Evolutionary conservation across 2,797 vertebrate species (phyloP).

Genomic region (Ctenosaura bakeri): DNA sequence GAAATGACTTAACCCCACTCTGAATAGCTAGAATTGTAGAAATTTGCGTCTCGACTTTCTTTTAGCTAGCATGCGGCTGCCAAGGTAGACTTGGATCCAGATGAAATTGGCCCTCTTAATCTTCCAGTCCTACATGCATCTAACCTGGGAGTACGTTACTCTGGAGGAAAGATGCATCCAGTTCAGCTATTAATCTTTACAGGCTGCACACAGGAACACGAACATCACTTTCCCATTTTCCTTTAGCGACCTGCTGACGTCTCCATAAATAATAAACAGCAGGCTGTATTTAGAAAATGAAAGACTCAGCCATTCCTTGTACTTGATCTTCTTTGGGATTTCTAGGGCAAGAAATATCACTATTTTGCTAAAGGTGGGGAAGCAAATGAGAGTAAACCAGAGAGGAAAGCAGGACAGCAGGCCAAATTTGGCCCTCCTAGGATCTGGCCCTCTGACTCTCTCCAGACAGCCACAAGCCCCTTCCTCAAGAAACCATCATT

Average conservation of each 20-base stretch:
- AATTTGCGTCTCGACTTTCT: neutral
- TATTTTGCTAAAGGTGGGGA: too few species aligned
- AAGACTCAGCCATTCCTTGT: too few species aligned
- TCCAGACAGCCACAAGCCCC: too few species aligned
- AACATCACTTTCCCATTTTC: neutral
- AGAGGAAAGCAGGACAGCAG: too few species aligned
- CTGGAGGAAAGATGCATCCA: neutral
- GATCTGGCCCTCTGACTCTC: too few species aligned
- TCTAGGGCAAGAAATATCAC: too few species aligned
- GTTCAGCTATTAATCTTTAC: neutral
- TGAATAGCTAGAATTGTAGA: neutral
- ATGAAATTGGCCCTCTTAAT: neutral
- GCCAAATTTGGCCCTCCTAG: too few species aligned
- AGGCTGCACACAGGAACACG: neutral
- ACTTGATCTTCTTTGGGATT: too few species aligned
- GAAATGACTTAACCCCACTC: neutral
- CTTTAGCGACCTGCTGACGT: neutral
- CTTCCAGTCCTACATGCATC: neutral
- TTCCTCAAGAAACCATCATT: too few species aligned
- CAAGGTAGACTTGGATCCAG: constrained; percentile 1
- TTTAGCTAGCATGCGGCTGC: neutral
- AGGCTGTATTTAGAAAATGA: neutral
- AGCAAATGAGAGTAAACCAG: too few species aligned
- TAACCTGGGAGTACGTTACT: neutral
- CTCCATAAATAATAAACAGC: neutral